These are phyloP conservation scores for Oryzias melastigma DNA, from an alignment of 2,113 vertebrate species.

Conservation along the genomic window DNA sequence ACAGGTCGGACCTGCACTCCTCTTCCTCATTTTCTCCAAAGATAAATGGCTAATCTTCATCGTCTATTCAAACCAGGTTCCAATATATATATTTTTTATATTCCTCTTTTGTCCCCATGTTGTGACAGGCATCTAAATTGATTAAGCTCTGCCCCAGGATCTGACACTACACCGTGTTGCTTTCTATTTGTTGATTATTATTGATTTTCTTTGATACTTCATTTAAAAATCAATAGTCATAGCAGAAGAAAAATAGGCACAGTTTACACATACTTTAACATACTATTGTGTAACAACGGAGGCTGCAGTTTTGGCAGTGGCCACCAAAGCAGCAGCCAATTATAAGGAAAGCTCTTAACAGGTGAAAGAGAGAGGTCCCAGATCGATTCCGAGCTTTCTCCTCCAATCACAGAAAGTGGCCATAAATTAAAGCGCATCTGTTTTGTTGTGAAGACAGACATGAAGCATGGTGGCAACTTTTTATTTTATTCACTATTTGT, in stretches of 20 bases:
- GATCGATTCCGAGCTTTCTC: conserved; percentile 91
- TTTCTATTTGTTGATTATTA: conserved; percentile 99
- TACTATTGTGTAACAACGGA: conserved; percentile 83
- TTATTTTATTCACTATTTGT: conserved; percentile 47
- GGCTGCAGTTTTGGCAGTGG: conserved; percentile 84
- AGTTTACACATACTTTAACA: conserved; percentile 93
- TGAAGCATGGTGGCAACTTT: conserved; percentile 78
- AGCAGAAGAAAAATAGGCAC: conserved; percentile 88
- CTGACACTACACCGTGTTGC: conserved; percentile 85
- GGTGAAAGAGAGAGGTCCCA: conserved; percentile 87
- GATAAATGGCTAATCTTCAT: conserved; percentile 81
- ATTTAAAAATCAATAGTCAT: conserved; percentile 97
- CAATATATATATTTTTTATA: conserved; percentile 72
- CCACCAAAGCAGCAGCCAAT: conserved; percentile 82
- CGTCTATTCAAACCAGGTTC: conserved; percentile 82
- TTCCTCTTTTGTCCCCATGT: conserved; percentile 69
- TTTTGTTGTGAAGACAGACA: conserved; percentile 85
- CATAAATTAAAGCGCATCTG: conserved; percentile 96
- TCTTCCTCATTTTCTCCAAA: conserved; percentile 49
- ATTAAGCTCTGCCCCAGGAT: conserved; percentile 83
- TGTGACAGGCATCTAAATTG: conserved; percentile 90
- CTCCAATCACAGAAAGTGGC: conserved; percentile 97
- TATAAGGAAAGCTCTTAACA: conserved; percentile 97
- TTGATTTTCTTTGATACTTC: conserved; percentile 98
- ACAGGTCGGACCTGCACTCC: conserved; percentile 52